A percentile compares a stretch with the other conserved stretches of the same genome.
phyloP scores from a whole-genome alignment of 2,797 vertebrate genomes.

The Ciconia nigra region DNA sequence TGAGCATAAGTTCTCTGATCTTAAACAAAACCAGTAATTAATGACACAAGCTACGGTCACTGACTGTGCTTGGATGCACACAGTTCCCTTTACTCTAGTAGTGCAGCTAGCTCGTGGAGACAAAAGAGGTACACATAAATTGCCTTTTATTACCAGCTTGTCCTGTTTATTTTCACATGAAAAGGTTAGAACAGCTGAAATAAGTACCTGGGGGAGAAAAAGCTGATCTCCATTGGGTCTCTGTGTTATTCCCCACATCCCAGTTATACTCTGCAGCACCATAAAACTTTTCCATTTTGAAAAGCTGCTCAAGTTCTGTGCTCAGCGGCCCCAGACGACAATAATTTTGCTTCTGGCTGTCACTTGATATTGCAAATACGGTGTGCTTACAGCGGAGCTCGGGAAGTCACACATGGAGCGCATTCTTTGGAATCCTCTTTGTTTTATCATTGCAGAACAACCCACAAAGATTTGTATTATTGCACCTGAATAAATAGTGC shows the following conservation, averaged over 20 bases:
- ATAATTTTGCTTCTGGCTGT: slow-evolving; percentile 75
- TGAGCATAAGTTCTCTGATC: not conserved
- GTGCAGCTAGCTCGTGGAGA: not conserved
- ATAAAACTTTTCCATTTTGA: slow-evolving; percentile 5
- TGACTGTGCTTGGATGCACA: not conserved
- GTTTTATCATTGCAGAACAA: slow-evolving; percentile 85
- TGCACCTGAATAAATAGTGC: slow-evolving; percentile 94
- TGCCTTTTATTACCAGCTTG: slow-evolving; percentile 1
- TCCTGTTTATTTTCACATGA: slow-evolving; percentile 23
- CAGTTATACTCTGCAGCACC: not conserved
- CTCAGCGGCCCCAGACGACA: not conserved
- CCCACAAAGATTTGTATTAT: slow-evolving; percentile 83
- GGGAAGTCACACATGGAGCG: slow-evolving; percentile 76
- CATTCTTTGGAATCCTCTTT: slow-evolving; percentile 89
- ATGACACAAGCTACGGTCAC: not conserved
- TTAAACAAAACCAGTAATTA: not conserved
- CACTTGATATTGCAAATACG: slow-evolving; percentile 62
- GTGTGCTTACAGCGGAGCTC: slow-evolving; percentile 48
- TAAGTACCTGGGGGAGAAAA: not conserved
- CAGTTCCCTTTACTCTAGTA: not conserved
- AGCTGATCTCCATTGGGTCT: not conserved
- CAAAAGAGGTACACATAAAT: not conserved
- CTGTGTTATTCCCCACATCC: not conserved
- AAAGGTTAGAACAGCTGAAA: slow-evolving; percentile 8
- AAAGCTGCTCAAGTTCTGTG: not conserved